Base-by-base conservation (phyloP, 2,888 invertebrate genomes). In the Chaetogeoica ovagalla region DNA sequence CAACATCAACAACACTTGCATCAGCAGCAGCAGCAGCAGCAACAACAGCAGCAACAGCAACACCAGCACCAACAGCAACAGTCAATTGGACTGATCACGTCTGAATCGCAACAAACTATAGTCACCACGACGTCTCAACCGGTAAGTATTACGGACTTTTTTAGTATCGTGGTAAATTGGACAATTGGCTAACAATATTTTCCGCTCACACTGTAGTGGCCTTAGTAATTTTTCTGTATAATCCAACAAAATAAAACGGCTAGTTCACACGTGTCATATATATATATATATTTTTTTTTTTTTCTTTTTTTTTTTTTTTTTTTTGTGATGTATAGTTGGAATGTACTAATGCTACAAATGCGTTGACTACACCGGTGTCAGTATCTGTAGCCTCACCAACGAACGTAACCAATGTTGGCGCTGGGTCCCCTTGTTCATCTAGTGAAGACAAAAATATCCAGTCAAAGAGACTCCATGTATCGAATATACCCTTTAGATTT, bases 401-500 rank as follows among this genome's bases (percentile, higher is more conserved):
- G 70, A 79, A 79, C 43, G 55, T 79, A 71, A 79, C 70, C 79
- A 79, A 79, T 79, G 79, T 79, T 79, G 79, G 79, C 70, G 79
- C 79, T 71, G 79, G 70, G 55, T 79, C 79, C 79, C 79, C 79
- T 70, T 79, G 79, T 79, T 79, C 79, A 79, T 79, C 79, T 79
- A 79, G 79, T 13, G 79, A 79, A 79, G 79, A 79, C 70, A 79
- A 79, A 79, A 79, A 79, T 71, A 63, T 70, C 63, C 79, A 79
- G 43, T 79, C 95, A 85, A 98, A 99, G 88, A 91, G 99, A 86
- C 91, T 99, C 85, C 98, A 99, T 88, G 98, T 99, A 86, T 98
- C 97, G 86, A 99, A 99, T 90, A 99, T 99, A 90, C 99, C 99
- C 86, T 99, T 99, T 90, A 91, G 98, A 87, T 99, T 98, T 90